These are phyloP conservation scores for Plotosus lineatus DNA, from an alignment of 2,113 vertebrate species.

Conservation along the genomic window DNA sequence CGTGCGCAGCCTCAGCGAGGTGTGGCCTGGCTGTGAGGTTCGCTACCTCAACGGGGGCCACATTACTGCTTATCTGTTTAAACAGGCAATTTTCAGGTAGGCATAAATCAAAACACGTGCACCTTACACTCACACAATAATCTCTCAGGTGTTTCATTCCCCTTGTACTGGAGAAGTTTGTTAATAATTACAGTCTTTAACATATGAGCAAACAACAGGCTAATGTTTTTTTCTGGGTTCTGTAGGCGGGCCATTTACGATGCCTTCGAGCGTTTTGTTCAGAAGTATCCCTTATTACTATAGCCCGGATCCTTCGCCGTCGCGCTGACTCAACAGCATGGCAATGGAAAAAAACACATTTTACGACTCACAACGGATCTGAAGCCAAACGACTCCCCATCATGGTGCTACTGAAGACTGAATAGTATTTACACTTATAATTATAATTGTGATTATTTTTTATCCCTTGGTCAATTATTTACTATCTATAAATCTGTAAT, in stretches of 20 bases:
- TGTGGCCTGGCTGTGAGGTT: constrained; percentile 97
- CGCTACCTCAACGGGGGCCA: constrained; percentile 93
- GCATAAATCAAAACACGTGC: not conserved
- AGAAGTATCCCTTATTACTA: constrained; percentile 78
- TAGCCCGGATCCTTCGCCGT: constrained; percentile 22
- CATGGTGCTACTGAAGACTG: constrained; percentile 34
- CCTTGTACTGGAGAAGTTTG: not conserved
- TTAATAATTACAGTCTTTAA: not conserved
- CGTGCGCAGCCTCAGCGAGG: constrained; percentile 91
- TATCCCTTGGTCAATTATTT: not conserved
- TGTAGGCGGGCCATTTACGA: constrained; percentile 92
- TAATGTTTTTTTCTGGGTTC: constrained; percentile 19
- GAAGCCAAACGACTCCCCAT: not conserved
- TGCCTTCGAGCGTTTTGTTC: constrained; percentile 87
- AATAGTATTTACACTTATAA: not conserved
- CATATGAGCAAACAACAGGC: not conserved
- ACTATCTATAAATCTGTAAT: not conserved
- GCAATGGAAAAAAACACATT: not conserved
- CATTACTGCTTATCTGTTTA: constrained; percentile 95
- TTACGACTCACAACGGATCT: not conserved
- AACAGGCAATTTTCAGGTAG: constrained; percentile 95
- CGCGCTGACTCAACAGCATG: not conserved
- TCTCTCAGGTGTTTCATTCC: not conserved
- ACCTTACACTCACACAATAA: not conserved
- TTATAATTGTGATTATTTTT: not conserved